These are phyloP conservation scores for Epinotia nisella DNA, from an alignment of 2,888 invertebrate species.

Conservation along the genomic window DNA sequence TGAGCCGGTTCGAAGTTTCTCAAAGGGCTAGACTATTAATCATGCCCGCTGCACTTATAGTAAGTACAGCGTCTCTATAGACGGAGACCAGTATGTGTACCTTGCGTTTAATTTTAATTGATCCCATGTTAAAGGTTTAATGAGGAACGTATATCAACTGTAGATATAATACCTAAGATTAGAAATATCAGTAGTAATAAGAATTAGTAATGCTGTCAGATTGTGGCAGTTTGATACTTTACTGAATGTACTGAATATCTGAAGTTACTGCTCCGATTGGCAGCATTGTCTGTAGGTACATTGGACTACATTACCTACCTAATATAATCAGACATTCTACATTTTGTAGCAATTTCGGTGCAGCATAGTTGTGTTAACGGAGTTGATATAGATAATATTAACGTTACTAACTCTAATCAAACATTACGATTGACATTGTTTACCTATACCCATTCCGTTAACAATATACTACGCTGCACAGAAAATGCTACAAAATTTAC, in stretches of 20 bases:
- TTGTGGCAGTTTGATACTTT: not conserved
- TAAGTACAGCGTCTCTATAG: constrained; percentile 24
- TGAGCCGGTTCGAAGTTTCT: constrained; percentile 36
- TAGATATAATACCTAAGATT: constrained; percentile 3
- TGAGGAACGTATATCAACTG: constrained; percentile 22
- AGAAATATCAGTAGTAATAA: constrained; percentile 11
- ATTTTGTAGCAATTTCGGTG: no score
- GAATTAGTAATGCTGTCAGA: not conserved
- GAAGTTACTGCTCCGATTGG: not conserved
- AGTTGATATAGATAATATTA: no score
- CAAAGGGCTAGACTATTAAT: constrained; percentile 33
- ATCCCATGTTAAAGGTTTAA: constrained; percentile 27
- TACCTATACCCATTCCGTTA: no score
- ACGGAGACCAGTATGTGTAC: constrained; percentile 1
- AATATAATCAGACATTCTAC: not conserved
- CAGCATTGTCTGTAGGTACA: not conserved
- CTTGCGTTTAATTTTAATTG: constrained; percentile 31
- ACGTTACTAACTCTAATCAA: no score
- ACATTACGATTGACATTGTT: no score
- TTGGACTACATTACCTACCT: not conserved
- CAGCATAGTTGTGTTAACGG: no score
- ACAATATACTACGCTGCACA: no score
- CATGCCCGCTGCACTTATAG: constrained; percentile 29
- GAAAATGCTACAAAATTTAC: no score
- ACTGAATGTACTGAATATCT: not conserved